Percentiles rank a stretch among this genome's conserved stretches.
Evolutionary conservation across 1,140 invertebrate species (phyloP).

Genomic region (Tenebrio molitor): DNA sequence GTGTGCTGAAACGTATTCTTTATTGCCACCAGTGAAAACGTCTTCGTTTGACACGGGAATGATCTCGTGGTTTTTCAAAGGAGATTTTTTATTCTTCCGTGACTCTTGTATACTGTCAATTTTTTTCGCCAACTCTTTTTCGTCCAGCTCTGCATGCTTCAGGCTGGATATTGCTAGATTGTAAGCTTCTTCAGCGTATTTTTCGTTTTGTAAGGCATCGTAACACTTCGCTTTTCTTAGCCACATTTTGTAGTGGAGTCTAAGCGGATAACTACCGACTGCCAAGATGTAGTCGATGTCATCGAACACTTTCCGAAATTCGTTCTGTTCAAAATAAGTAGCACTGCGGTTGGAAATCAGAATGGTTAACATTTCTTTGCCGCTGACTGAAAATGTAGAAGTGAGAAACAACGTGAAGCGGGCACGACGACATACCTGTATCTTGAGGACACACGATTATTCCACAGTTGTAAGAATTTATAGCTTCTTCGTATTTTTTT

Average conservation of each 20-base stretch:
- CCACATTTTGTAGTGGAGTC: constrained; percentile 54
- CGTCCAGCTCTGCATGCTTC: constrained; percentile 56
- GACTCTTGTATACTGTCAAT: constrained; percentile 56
- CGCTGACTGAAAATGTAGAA: constrained; percentile 58
- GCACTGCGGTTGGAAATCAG: constrained; percentile 91
- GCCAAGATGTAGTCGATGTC: constrained; percentile 82
- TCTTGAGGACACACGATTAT: constrained; percentile 75
- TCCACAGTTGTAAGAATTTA: constrained; percentile 81
- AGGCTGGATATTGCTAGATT: constrained; percentile 57
- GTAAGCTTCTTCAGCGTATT: constrained; percentile 62
- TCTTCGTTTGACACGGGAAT: constrained; percentile 48
- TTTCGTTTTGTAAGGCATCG: constrained; percentile 58
- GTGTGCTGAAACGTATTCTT: constrained; percentile 57
- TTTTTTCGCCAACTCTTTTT: constrained; percentile 57
- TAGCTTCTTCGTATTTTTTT: constrained; percentile 81
- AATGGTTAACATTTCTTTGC: constrained; percentile 77
- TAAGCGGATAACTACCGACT: constrained; percentile 74
- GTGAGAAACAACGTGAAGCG: not conserved
- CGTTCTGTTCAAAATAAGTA: constrained; percentile 83
- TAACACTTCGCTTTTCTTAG: constrained; percentile 59
- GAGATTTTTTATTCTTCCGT: constrained; percentile 41
- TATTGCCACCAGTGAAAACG: constrained; percentile 50
- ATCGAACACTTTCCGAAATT: constrained; percentile 79
- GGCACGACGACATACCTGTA: constrained; percentile 70
- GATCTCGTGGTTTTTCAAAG: constrained; percentile 46